Evolutionary conservation across 2,113 vertebrate species (phyloP).

Genomic region (Tor tambroides): DNA sequence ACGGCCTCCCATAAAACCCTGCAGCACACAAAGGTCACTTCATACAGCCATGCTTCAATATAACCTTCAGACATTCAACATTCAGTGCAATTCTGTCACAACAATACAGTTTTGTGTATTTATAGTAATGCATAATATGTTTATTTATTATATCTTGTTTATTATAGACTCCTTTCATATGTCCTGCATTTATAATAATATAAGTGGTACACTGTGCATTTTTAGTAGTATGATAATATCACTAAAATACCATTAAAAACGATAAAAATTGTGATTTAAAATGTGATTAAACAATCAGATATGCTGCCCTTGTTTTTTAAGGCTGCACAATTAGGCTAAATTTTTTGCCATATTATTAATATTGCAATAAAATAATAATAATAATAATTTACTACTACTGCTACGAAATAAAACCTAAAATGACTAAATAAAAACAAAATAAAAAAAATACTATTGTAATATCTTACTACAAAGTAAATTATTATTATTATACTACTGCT

Average conservation of each 20-base stretch:
- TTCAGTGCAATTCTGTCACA: background rate
- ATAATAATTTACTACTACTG: background rate
- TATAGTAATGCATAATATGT: background rate
- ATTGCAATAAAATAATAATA: background rate
- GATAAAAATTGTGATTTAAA: background rate
- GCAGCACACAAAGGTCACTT: constrained; percentile 66
- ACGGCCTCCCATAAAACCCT: constrained; percentile 99
- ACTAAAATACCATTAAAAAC: background rate
- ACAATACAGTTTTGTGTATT: background rate
- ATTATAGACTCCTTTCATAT: background rate
- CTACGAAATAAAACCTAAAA: too few relatives aligned
- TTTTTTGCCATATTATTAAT: background rate
- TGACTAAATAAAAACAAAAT: too few relatives aligned
- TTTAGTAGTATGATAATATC: background rate
- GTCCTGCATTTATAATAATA: background rate
- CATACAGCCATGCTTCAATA: background rate
- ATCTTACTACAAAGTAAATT: too few relatives aligned
- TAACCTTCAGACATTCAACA: background rate
- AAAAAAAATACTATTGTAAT: too few relatives aligned
- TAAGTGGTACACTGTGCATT: background rate
- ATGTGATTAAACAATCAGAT: too few relatives aligned
- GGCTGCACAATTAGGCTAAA: background rate
- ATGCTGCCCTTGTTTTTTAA: too few relatives aligned
- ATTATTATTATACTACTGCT: too few relatives aligned
- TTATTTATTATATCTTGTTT: background rate